Conservation (phyloP, 2,888 invertebrate species). For the Blomia tropicalis region DNA sequence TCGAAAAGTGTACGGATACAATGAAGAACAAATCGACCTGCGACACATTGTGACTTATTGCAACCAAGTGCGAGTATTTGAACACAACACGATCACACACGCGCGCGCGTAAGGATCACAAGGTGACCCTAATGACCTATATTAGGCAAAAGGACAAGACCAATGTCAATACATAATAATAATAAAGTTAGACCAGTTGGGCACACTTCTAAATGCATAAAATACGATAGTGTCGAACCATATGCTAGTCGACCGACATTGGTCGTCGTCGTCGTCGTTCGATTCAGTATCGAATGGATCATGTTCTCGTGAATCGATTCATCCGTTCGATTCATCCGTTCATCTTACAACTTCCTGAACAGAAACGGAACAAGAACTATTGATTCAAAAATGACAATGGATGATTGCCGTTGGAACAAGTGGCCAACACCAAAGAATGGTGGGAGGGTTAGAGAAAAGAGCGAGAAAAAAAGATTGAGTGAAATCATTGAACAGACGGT, state of each 20-base stretch:
- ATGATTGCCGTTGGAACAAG: not conserved
- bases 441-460: not conserved
- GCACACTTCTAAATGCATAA: not conserved
- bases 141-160: not conserved
- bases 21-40: not conserved
- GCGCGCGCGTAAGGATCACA: constrained; percentile 8
- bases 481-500: not conserved
- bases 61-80: constrained; percentile 2
- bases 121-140: constrained; percentile 14
- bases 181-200: not conserved
- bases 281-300: no score
- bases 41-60: not conserved
- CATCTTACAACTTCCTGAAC: no score
- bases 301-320: no score
- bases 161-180: no score
- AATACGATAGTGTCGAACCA: no score
- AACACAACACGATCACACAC: no score
- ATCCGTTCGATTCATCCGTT: no score
- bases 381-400: no score
- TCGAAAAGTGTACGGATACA: not conserved
- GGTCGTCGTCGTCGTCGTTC: no score
- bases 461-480: not conserved
- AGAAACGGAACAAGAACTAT: no score
- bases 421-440: not conserved
- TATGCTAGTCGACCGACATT: no score